Conservation (phyloP, 2,888 invertebrate species). For the Pterostichus niger region DNA sequence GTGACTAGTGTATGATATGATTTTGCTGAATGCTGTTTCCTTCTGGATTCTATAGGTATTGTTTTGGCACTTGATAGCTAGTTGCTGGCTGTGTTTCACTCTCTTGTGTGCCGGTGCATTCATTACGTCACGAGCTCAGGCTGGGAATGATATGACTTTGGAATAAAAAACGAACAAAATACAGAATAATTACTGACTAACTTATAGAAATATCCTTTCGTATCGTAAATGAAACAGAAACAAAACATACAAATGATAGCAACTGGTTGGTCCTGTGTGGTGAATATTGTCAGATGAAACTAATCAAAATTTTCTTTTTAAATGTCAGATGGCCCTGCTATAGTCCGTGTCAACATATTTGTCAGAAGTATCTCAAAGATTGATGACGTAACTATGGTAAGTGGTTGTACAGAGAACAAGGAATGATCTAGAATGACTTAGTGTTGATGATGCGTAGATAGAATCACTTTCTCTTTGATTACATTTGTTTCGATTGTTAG, state of each 20-base stretch:
- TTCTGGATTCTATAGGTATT: conserved; percentile 66
- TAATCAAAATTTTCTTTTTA: conserved; percentile 72
- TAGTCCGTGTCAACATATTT: conserved; percentile 98
- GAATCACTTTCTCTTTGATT: conserved; percentile 66
- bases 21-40: conserved; percentile 66
- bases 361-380: conserved; percentile 99
- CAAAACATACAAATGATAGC: conserved; percentile 60
- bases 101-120: conserved; percentile 65
- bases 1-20: conserved; percentile 60
- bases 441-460: conserved; percentile 67
- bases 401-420: conserved; percentile 78
- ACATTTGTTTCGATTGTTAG: conserved; percentile 61
- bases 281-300: conserved; percentile 62
- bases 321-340: conserved; percentile 93
- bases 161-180: conserved; percentile 55
- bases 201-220: conserved; percentile 27
- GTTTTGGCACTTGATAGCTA: conserved; percentile 67
- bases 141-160: conserved; percentile 67
- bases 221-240: conserved; percentile 48
- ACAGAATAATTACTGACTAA: conserved; percentile 45
- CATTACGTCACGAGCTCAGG: conserved; percentile 67
- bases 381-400: conserved; percentile 99
- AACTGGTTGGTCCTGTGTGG: conserved; percentile 67
- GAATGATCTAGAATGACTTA: conserved; percentile 67
- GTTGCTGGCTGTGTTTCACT: conserved; percentile 63